These are phyloP conservation scores for Heliocidaris tuberculata DNA, from an alignment of 35 echinoderm and acorn worm genomes.

Conservation along the genomic window DNA sequence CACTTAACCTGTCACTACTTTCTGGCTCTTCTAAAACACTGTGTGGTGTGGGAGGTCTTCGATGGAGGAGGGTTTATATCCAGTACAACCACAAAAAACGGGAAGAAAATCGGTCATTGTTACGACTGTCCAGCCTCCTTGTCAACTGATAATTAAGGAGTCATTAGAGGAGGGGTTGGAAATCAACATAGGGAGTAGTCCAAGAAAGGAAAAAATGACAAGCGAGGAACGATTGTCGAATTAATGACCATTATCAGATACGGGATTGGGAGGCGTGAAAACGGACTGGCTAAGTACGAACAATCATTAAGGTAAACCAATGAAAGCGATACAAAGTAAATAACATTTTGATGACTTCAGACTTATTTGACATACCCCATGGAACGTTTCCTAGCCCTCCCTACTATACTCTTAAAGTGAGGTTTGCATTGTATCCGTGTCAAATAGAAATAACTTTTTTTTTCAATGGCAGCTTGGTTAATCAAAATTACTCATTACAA, in stretches of 20 bases:
- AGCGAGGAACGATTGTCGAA: not conserved
- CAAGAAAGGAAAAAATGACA: not conserved
- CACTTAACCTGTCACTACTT: slow-evolving; percentile 27
- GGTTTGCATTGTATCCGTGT: not conserved
- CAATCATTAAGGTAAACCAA: slow-evolving; percentile 20
- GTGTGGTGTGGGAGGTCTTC: slow-evolving; percentile 20
- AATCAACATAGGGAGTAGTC: not conserved
- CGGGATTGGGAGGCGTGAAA: not conserved
- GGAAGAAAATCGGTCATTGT: slow-evolving; percentile 7
- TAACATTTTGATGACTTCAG: slow-evolving; percentile 12
- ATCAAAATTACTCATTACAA: slow-evolving; percentile 1
- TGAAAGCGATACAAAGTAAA: slow-evolving; percentile 37
- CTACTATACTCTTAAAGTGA: not conserved
- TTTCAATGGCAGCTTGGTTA: not conserved
- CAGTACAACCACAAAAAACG: slow-evolving; percentile 13
- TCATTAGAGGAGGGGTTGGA: slow-evolving; percentile 16
- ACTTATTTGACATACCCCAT: not conserved
- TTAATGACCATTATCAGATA: slow-evolving; percentile 2
- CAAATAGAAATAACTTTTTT: not conserved
- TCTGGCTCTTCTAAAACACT: not conserved
- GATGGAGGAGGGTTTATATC: not conserved
- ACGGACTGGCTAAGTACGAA: not conserved
- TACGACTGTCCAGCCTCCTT: not conserved
- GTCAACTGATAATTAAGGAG: slow-evolving; percentile 21
- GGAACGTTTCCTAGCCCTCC: not conserved